These are phyloP conservation scores for Ormyrus rosae DNA, from an alignment of 2,888 invertebrate genomes.

Conservation along the genomic window DNA sequence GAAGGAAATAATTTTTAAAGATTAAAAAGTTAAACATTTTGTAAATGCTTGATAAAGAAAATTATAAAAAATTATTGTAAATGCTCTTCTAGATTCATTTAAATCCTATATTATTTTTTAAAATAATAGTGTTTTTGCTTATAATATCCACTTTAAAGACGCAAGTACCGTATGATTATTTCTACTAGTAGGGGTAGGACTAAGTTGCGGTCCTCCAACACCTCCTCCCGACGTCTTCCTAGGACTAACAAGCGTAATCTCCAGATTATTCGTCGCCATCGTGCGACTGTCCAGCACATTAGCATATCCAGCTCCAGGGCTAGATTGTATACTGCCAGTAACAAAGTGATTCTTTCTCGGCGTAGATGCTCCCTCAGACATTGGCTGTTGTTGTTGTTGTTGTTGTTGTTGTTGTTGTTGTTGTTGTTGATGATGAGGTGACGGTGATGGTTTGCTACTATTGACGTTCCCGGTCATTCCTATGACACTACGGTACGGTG, in stretches of 20 bases:
- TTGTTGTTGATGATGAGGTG: constrained; percentile 31
- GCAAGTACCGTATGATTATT: constrained; percentile 56
- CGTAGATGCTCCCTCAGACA: constrained; percentile 63
- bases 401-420: no score
- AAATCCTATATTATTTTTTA: not conserved
- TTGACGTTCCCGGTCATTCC: constrained; percentile 24
- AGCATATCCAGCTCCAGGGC: constrained; percentile 2
- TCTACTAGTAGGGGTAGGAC: constrained; percentile 48
- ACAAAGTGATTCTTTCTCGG: constrained; percentile 38
- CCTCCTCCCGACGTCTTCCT: constrained; percentile 59
- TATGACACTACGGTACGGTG: constrained; percentile 48
- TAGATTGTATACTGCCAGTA: not conserved
- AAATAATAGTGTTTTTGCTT: not conserved
- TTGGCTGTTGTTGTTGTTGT: constrained; percentile 38
- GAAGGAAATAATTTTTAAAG: no score
- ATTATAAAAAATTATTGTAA: not conserved
- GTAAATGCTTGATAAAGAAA: not conserved
- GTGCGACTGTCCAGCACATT: constrained; percentile 75
- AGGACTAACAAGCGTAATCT: constrained; percentile 83
- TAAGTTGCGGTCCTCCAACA: constrained; percentile 51
- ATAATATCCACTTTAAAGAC: not conserved
- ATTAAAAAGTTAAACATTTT: not conserved
- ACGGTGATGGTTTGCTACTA: constrained; percentile 45
- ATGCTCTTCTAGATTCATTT: not conserved
- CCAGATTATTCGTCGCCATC: constrained; percentile 81